These are phyloP conservation scores for Acipenser ruthenus DNA, from an alignment of 2,797 vertebrate species.

Conservation along the genomic window DNA sequence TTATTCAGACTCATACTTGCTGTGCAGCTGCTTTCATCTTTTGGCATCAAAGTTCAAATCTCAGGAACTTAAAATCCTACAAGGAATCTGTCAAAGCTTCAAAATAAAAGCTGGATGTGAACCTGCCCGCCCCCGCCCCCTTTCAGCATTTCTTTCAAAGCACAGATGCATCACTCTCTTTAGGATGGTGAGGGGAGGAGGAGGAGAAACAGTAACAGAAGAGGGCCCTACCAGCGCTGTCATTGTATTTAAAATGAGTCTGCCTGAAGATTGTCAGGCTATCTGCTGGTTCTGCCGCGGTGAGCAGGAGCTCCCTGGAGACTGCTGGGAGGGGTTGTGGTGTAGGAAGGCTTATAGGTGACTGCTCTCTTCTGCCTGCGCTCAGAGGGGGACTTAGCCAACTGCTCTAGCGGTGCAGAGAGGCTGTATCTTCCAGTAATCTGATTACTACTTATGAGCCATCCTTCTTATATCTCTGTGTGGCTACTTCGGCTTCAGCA, in stretches of 20 bases:
- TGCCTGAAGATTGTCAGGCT: conserved; percentile 21
- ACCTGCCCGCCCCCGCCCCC: background rate
- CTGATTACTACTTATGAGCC: conserved; percentile 8
- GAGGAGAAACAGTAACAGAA: conserved; percentile 37
- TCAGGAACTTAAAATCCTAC: no score
- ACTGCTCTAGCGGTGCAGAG: conserved; percentile 1
- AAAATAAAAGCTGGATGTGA: background rate
- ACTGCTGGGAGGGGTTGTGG: conserved; percentile 14
- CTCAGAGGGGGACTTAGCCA: conserved; percentile 4
- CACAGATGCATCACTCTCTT: conserved; percentile 48
- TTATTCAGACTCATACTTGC: no score
- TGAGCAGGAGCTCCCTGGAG: conserved; percentile 31
- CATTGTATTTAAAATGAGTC: conserved; percentile 34
- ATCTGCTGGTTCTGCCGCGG: conserved; percentile 27
- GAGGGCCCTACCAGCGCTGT: conserved; percentile 48
- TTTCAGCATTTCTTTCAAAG: conserved; percentile 23
- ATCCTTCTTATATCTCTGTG: conserved; percentile 6
- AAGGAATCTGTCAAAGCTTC: background rate
- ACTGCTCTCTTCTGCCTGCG: background rate
- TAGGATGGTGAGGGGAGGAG: conserved; percentile 23
- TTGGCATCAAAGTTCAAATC: no score
- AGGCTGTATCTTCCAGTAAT: background rate
- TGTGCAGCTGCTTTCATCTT: no score
- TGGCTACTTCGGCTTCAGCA: background rate
- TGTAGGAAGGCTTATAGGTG: conserved; percentile 27